Conservation (phyloP, 2,888 invertebrate species). For the Osmoderma eremita region DNA sequence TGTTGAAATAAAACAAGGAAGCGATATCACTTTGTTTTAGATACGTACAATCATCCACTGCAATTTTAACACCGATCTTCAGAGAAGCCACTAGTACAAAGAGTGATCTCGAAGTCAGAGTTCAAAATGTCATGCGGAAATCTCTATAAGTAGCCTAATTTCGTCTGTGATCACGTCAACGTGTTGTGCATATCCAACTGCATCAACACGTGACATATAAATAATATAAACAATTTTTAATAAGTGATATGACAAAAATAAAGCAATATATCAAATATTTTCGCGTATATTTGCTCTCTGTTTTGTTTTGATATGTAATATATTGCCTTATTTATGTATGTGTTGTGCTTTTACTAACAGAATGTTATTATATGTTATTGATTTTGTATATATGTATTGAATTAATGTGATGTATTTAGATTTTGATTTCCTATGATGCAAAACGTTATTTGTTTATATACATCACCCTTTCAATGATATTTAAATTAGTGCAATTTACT, state of each 20-base stretch:
- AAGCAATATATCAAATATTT: conserved; percentile 19
- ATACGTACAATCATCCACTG: conserved; percentile 43
- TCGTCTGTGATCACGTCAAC: conserved; percentile 31
- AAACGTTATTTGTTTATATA: too few relatives aligned
- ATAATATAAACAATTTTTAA: not conserved
- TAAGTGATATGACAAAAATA: not conserved
- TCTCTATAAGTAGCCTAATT: conserved; percentile 44
- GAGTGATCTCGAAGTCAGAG: conserved; percentile 44
- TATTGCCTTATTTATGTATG: conserved; percentile 19
- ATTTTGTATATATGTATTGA: conserved; percentile 7
- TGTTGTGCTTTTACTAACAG: not conserved
- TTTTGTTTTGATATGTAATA: conserved; percentile 6
- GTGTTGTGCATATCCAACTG: not conserved
- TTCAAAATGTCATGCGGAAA: conserved; percentile 47
- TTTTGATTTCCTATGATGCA: too few relatives aligned
- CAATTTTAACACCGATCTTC: conserved; percentile 43
- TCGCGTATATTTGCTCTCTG: conserved; percentile 8
- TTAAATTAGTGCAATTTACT: too few relatives aligned
- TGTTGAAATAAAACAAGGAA: not conserved
- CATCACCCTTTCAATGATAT: too few relatives aligned
- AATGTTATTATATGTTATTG: conserved; percentile 9
- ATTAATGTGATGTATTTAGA: not conserved
- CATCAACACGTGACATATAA: conserved; percentile 10
- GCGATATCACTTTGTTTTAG: conserved; percentile 25
- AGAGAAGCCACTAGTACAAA: conserved; percentile 44